Percentiles rank a stretch among this genome's conserved stretches.
phyloP scores from a whole-genome alignment of 2,888 invertebrate genomes.

The Bellardia pandia region DNA sequence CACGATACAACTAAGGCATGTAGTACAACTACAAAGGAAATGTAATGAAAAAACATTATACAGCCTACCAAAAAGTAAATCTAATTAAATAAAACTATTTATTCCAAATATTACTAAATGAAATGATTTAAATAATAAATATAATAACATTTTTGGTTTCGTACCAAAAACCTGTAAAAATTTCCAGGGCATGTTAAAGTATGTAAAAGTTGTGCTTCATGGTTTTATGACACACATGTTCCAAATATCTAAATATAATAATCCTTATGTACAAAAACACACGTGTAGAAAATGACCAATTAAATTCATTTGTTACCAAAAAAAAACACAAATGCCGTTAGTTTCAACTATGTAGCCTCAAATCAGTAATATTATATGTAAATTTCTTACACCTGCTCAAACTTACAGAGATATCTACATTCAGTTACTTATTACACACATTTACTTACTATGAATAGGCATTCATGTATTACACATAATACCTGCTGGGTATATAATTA shows the following conservation, averaged over 20 bases:
- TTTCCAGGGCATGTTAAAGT: neutral
- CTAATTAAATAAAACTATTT: neutral
- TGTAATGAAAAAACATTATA: neutral
- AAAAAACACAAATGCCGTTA: neutral
- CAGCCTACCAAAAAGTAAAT: neutral
- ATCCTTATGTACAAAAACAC: neutral
- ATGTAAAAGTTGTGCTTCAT: neutral
- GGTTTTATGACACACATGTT: neutral
- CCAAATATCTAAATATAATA: slow-evolving; percentile 7
- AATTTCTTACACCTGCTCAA: neutral
- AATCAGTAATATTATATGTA: neutral
- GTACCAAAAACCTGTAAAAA: neutral
- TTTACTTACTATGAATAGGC: neutral
- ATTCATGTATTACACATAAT: neutral
- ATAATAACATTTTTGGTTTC: neutral
- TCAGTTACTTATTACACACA: neutral
- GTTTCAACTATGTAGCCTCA: neutral
- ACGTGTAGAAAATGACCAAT: neutral
- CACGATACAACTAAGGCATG: neutral
- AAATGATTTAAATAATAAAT: slow-evolving; percentile 1
- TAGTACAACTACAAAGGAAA: neutral
- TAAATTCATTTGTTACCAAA: slow-evolving; percentile 10
- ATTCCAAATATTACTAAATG: neutral
- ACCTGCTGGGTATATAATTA: slow-evolving; percentile 19
- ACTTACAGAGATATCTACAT: no score